Evolutionary conservation across 2,888 invertebrate species (phyloP), one percentile per base, ranked within the genome.

Genomic region (Lathronympha strigana): DNA sequence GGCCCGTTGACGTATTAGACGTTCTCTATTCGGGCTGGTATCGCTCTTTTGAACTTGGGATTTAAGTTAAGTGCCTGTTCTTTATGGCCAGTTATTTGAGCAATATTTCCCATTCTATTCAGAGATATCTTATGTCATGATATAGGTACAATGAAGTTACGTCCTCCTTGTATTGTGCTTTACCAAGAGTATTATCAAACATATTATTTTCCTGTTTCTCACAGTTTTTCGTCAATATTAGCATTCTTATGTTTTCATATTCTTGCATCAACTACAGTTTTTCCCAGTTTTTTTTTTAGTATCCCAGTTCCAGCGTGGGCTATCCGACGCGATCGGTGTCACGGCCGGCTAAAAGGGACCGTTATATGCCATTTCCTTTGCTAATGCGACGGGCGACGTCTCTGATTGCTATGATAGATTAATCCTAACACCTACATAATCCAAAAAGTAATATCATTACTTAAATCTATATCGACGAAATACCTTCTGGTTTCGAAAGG

Each of bases 311-410:
- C 87, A 88, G 85, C 83, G 90, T 88, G 86, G 88, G 88, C 73
- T 83, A 79, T 76, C 74, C 68, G 68, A 58, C 69, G 77, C 77
- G 71, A 88, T 83, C 79, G 83, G 75, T 84, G 88, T 83, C 88
- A 84, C 76, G 87, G 88, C 53, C 43, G 53, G 76, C 77, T 80
- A 77, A 82, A 81, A 79, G 77, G 79, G 77, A 77, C 78, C 79
- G 74, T 80, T 78, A 77, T 76, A 75, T 72, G 73, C 74, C 73
- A 78, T 78, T 81, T 81, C 78, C 79, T 78, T 68, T 73, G 74
- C 74, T 78, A 81, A 77, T 78, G 77, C 76, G 72, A 69, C 70
- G 68, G 68, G 79, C 80, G 77, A 63, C 63, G 19, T 57, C 13
- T 40, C 49, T 23, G 57, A 61, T 61, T 31, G 61, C 61, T 4